phyloP scores from a whole-genome alignment of 2,113 vertebrate species.

The Cynoglossus semilaevis region DNA sequence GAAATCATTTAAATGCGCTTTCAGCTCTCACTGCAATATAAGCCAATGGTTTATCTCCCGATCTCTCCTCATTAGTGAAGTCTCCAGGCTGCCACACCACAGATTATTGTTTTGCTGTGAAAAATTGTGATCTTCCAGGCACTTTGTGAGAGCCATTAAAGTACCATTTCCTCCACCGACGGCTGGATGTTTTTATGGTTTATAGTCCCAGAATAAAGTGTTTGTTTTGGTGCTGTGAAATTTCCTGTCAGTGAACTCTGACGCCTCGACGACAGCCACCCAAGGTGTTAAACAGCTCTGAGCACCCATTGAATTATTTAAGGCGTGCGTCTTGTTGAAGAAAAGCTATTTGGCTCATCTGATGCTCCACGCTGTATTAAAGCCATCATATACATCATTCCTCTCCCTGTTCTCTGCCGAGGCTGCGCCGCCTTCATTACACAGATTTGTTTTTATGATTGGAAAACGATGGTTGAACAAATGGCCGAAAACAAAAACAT shows the following conservation, averaged over 20 bases:
- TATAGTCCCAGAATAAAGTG: slow-evolving; percentile 17
- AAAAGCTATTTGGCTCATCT: slow-evolving; percentile 1
- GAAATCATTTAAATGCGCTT: slow-evolving; percentile 55
- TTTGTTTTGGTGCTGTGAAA: slow-evolving; percentile 34
- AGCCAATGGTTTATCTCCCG: slow-evolving; percentile 54
- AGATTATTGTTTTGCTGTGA: slow-evolving; percentile 62
- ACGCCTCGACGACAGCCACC: neutral
- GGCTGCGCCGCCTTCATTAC: neutral
- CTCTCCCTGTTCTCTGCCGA: neutral
- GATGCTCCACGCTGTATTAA: neutral
- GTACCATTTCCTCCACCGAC: slow-evolving; percentile 50
- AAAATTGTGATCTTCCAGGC: slow-evolving; percentile 48
- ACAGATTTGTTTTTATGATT: neutral
- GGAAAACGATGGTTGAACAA: neutral
- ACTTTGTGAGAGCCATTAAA: slow-evolving; percentile 61
- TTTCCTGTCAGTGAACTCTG: slow-evolving; percentile 10
- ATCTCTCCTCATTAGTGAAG: slow-evolving; percentile 61
- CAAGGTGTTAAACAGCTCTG: neutral
- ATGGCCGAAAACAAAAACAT: neutral
- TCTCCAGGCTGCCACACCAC: slow-evolving; percentile 48
- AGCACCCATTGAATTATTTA: slow-evolving; percentile 24
- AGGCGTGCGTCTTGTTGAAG: slow-evolving; percentile 6
- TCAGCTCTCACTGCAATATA: slow-evolving; percentile 54
- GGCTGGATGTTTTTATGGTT: slow-evolving; percentile 25
- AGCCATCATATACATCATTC: neutral